phyloP scores from a whole-genome alignment of 2,888 invertebrate genomes.

The Hypsopygia costalis region DNA sequence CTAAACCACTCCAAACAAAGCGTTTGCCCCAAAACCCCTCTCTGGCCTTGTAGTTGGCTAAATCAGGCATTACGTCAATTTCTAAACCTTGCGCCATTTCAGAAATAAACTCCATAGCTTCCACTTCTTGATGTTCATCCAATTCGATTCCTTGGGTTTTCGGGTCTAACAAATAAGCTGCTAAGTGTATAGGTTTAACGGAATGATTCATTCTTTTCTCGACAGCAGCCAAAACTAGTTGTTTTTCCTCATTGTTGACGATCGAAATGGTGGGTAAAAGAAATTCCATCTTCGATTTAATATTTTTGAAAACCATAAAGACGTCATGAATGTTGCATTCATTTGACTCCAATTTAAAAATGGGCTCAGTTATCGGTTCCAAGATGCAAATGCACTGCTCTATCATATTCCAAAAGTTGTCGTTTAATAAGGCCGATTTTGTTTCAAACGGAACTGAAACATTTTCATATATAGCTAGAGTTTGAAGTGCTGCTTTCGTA shows the following conservation, averaged over 20 bases:
- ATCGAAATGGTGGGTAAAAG: not conserved
- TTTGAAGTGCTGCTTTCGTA: not conserved
- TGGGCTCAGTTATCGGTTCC: not conserved
- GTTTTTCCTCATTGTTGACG: not conserved
- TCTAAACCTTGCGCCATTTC: constrained; percentile 6
- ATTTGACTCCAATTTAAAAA: not conserved
- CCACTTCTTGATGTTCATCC: constrained; percentile 9
- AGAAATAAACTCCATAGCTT: constrained; percentile 15
- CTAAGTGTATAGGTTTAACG: constrained; percentile 5
- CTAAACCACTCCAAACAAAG: constrained; percentile 4
- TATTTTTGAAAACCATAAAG: not conserved
- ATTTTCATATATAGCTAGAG: not conserved
- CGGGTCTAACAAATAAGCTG: constrained; percentile 9
- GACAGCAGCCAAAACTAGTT: not conserved
- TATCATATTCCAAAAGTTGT: no score
- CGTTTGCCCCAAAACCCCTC: constrained; percentile 9
- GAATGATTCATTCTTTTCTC: not conserved
- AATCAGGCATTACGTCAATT: constrained; percentile 6
- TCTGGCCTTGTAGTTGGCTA: constrained; percentile 12
- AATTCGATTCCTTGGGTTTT: constrained; percentile 5
- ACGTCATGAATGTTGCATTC: not conserved
- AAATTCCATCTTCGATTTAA: not conserved
- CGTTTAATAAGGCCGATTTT: not conserved
- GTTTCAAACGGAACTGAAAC: not conserved
- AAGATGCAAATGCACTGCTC: no score